Evolutionary conservation across 2,113 vertebrate genomes (phyloP).

Genomic region (human (Homo sapiens)): DNA sequence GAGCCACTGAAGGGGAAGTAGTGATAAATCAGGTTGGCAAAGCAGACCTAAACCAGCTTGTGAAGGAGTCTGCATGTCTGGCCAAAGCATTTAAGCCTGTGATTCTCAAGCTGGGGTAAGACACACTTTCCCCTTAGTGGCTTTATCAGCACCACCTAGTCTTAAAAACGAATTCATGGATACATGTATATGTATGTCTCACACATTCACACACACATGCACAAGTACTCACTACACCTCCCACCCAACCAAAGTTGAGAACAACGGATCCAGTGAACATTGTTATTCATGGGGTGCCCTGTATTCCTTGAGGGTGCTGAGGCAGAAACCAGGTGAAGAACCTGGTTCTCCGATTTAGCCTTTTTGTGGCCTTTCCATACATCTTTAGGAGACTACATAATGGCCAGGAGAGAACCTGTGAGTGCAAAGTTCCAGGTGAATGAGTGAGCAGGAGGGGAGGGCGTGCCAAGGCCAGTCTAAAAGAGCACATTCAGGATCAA

Average conservation of each 20-base stretch:
- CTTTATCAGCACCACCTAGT: background rate
- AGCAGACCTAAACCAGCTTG: background rate
- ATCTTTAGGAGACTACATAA: background rate
- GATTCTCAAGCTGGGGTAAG: background rate
- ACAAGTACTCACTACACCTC: background rate
- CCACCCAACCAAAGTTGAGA: background rate
- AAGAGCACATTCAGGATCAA: background rate
- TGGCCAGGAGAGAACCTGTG: background rate
- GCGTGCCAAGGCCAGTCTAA: background rate
- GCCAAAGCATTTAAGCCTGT: background rate
- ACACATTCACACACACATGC: background rate
- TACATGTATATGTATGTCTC: background rate
- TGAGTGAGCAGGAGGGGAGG: background rate
- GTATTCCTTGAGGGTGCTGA: background rate
- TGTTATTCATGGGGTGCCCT: background rate
- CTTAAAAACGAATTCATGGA: background rate
- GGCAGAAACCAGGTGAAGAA: background rate
- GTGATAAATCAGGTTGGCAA: background rate
- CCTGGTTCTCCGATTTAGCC: background rate
- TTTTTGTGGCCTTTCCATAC: background rate
- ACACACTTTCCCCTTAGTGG: background rate
- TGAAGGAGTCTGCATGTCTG: background rate
- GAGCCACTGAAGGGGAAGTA: background rate
- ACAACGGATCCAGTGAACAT: background rate
- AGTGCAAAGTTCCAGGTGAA: background rate